phyloP scores from a whole-genome alignment of 2,888 invertebrate species.

The Leptopterna dolabrata region DNA sequence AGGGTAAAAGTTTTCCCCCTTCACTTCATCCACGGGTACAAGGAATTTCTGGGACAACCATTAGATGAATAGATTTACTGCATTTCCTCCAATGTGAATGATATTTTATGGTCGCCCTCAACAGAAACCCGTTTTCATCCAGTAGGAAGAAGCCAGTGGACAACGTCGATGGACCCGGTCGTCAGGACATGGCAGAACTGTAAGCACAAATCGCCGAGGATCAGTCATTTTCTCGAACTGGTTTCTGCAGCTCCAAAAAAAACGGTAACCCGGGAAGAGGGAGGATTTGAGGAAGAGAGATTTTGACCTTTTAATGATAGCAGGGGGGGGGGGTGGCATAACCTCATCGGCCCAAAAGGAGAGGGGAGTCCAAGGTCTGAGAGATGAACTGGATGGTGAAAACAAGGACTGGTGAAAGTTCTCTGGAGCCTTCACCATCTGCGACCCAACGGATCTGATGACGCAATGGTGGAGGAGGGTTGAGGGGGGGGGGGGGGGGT shows the following conservation, averaged over 20 bases:
- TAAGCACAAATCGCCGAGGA: neutral
- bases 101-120: neutral
- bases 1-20: too few relatives aligned
- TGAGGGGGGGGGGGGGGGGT: neutral
- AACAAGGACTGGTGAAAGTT: constrained; percentile 13
- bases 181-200: neutral
- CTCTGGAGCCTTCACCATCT: neutral
- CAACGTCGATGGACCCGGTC: neutral
- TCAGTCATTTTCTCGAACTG: neutral
- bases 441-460: neutral
- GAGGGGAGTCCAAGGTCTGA: constrained; percentile 18
- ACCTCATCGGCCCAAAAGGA: neutral
- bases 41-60: too few relatives aligned
- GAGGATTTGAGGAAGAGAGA: constrained; percentile 17
- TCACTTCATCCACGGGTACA: too few relatives aligned
- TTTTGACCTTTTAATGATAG: neutral
- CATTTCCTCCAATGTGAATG: too few relatives aligned
- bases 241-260: neutral
- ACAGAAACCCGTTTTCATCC: neutral
- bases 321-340: neutral
- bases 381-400: constrained; percentile 24
- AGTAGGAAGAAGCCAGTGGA: neutral
- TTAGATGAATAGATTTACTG: too few relatives aligned
- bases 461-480: neutral
- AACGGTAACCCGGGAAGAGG: neutral